Evolutionary conservation across 2,113 vertebrate genomes (phyloP).

Genomic region (Psittacara wagleri): DNA sequence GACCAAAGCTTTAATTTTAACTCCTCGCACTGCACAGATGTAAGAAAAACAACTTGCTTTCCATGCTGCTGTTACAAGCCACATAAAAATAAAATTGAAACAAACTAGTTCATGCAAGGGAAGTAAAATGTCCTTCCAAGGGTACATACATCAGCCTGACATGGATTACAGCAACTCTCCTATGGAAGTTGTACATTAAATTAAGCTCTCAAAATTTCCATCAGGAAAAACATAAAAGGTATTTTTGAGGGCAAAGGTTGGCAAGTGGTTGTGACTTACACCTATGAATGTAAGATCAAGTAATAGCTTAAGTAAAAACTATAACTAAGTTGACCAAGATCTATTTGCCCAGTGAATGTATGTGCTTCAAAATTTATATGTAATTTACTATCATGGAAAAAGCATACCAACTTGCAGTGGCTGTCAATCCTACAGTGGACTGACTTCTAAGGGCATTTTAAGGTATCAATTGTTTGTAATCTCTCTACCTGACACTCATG

Average conservation of each 20-base stretch:
- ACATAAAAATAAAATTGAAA: neutral
- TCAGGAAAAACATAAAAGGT: neutral
- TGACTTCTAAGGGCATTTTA: neutral
- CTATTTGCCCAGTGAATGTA: neutral
- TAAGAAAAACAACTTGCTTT: neutral
- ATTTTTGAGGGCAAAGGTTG: neutral
- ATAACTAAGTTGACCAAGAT: neutral
- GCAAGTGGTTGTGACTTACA: neutral
- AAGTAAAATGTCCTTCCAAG: neutral
- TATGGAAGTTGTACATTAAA: neutral
- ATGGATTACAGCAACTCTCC: neutral
- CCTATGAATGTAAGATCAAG: neutral
- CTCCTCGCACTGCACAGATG: rapidly evolving
- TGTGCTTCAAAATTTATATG: neutral
- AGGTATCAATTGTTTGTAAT: neutral
- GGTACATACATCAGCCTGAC: neutral
- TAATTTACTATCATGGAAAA: neutral
- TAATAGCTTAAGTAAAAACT: neutral
- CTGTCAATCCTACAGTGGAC: neutral
- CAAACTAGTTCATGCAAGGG: neutral
- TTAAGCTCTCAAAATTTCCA: neutral
- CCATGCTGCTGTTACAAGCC: neutral
- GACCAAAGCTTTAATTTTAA: neutral
- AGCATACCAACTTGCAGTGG: neutral
- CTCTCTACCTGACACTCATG: neutral